Percentiles rank a stretch among this genome's conserved stretches.
Evolutionary conservation across 1,140 invertebrate genomes (phyloP).

Genomic region (Drosophila tani): DNA sequence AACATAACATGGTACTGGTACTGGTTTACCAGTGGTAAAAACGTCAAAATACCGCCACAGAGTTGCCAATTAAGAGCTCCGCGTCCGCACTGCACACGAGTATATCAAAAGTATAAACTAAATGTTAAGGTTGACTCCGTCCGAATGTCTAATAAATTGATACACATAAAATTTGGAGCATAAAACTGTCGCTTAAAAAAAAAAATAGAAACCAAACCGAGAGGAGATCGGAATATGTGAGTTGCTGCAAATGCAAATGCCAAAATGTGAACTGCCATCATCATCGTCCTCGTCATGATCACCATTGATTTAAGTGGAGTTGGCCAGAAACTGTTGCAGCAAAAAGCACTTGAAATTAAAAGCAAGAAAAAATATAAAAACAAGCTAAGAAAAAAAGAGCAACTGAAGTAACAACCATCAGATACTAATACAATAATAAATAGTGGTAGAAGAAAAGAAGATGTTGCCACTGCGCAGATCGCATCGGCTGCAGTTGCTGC

Average conservation of each 20-base stretch:
- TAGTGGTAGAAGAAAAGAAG: conserved; percentile 73
- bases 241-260: conserved; percentile 72
- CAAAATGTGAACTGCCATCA: conserved; percentile 74
- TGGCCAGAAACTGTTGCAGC: conserved; percentile 66
- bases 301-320: conserved; percentile 74
- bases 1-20: neutral
- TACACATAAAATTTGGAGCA: conserved; percentile 82
- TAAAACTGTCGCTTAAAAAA: conserved; percentile 71
- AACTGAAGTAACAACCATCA: conserved; percentile 57
- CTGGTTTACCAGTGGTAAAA: conserved; percentile 20
- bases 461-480: conserved; percentile 66
- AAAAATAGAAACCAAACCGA: conserved; percentile 24
- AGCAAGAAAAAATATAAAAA: conserved; percentile 30
- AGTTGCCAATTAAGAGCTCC: conserved; percentile 77
- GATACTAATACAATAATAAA: conserved; percentile 55
- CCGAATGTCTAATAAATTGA: conserved; percentile 68
- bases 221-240: conserved; percentile 42
- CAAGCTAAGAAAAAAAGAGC: conserved; percentile 18
- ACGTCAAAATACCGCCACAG: conserved; percentile 59
- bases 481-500: conserved; percentile 48
- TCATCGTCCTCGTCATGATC: conserved; percentile 47
- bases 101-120: conserved; percentile 66
- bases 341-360: conserved; percentile 64
- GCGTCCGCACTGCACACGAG: conserved; percentile 38
- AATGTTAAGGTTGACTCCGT: conserved; percentile 79